Base-by-base conservation (phyloP, 2,888 invertebrate species). In the Himalopsyche anomala region DNA sequence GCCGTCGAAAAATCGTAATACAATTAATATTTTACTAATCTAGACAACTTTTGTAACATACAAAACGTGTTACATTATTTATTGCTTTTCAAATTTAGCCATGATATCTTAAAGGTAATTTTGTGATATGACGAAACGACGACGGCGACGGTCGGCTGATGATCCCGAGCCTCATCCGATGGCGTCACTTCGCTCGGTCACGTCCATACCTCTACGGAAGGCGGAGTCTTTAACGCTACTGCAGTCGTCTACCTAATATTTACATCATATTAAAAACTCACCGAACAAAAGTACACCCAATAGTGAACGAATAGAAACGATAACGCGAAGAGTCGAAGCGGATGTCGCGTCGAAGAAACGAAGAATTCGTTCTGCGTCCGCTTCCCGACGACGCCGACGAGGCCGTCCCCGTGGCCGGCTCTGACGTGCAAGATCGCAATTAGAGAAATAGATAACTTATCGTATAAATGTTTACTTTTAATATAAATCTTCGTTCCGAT, bases 171-270 rank as follows among this genome's bases (percentile, higher is more conserved):
- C 84, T 51, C 42, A 84, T 62, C 69, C 42, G 40, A 40, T 19
- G 56, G 69, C 56, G 55, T 80, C 40, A 45, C 36, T 69, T 80
- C 87, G 80, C 83, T 82, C 56, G 80, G 81, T 87, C 84, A 84
- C 84, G 85, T 84, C 86, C 82, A 87, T 88, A 88, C 88, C 87
- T 87, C 87, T 88, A 88, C 80, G 84, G 88, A 88, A 88, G 88
- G 87, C 88, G 87, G 87, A 88, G 87, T 88, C 87, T 86, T 87
- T 88, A 80, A 87, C 82, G 80, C 88, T 88, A 87, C 87, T 84
- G 87, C 87, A 85, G 81, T 83, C 85, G 81, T 82, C 87, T 87
- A 86, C 84, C 88, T 88, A 88, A 87, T 88, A 88, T 88, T 85
- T 88, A 88, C 88, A 88, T 87, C 87, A 87, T 85, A 87, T 81